Evolutionary conservation across 2,797 vertebrate genomes (phyloP), one percentile per base, ranked within the genome.

Genomic region (Staurois parvus): DNA sequence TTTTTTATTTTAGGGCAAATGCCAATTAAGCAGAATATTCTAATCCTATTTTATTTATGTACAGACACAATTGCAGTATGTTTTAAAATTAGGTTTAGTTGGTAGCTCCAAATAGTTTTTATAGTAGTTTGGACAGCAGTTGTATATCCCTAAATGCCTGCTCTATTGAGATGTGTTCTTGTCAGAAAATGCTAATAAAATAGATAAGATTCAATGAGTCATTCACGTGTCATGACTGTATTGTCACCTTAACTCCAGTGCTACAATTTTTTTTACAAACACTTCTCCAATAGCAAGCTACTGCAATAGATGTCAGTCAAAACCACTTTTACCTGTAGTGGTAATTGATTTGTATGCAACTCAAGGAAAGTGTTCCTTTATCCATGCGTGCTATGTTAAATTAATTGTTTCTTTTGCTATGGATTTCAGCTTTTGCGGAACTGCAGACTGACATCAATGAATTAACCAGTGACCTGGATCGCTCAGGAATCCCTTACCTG

Each of bases 391-490:
- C 10, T 48, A 29, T 45, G n/a, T 17, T 29, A 40, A 66, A 45
- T 73, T 40, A 30, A 19, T 37, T 76, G 52, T 11, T 30, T 52
- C 42, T 32, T 24, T 62, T 34, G 48, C 21, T 26, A 7, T 42
- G 17, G 42, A 24, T 12, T 37, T 12, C 28, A 99, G 98, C 98
- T 26, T 99, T 99, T 15, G 98, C 98, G 0, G 98, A 99, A 90
- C 95, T 99, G 59, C 98, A 99, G 94, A 99, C 98, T 0, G 98
- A 99, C 89, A 99, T 99, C 91, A 97, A 99, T 0, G 98, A 99
- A 89, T 92, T 99, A 90, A 99, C 98, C 88, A 98, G 97, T 0
- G 98, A 99, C 92, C 91, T 99, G 89, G 98, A 99, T 0, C 98
- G 98, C 2, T 96, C 98, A 0, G 98, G 98, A 64, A 99, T 99